Evolutionary conservation across 2,888 invertebrate genomes (phyloP).

Genomic region (Mylabris sibirica): DNA sequence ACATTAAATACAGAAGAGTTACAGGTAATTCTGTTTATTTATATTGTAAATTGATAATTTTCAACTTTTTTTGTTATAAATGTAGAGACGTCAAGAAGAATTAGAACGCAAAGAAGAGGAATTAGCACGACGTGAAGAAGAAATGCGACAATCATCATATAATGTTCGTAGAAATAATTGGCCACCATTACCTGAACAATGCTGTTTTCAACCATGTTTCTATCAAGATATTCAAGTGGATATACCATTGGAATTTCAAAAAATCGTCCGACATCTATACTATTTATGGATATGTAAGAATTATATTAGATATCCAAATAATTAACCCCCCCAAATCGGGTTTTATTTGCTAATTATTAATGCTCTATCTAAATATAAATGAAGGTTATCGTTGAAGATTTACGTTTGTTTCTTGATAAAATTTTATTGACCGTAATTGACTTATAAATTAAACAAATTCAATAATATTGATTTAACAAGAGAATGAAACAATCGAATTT

Average conservation of each 20-base stretch:
- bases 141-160: constrained; percentile 70
- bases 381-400: not conserved
- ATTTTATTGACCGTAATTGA: not conserved
- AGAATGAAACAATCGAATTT: not conserved
- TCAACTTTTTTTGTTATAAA: constrained; percentile 11
- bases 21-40: constrained; percentile 65
- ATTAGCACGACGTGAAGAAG: constrained; percentile 86
- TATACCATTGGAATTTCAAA: constrained; percentile 97
- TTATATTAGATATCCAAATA: not conserved
- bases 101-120: constrained; percentile 91
- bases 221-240: constrained; percentile 99
- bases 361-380: constrained; percentile 58
- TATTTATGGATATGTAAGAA: constrained; percentile 96
- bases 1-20: constrained; percentile 75
- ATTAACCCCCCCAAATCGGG: too few relatives aligned
- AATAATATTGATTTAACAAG: not conserved
- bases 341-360: too few relatives aligned
- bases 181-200: constrained; percentile 95
- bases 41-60: not conserved
- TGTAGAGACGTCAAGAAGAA: constrained; percentile 84
- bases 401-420: not conserved
- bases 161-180: constrained; percentile 91
- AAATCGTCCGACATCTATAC: constrained; percentile 92
- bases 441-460: not conserved
- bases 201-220: constrained; percentile 97